Evolutionary conservation across 2,797 vertebrate species (phyloP).

Genomic region (Anguilla anguilla): DNA sequence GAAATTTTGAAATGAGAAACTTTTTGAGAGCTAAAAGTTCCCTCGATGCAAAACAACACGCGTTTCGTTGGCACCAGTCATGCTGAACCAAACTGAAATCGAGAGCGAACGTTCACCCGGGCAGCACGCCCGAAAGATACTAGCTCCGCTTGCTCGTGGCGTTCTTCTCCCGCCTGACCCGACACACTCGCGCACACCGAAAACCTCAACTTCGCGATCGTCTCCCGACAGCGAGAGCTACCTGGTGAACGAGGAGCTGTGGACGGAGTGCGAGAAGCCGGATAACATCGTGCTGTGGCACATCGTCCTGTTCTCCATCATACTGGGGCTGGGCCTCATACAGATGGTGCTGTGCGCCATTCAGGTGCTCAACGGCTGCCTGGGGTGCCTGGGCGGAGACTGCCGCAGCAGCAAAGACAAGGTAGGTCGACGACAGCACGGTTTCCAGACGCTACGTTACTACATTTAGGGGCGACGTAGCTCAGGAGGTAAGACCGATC

Average conservation of each 20-base stretch:
- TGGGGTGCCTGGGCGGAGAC: conserved; percentile 85
- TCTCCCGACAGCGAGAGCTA: conserved; percentile 53
- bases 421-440: conserved; percentile 44
- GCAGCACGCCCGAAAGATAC: neutral
- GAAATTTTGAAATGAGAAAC: neutral
- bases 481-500: too few relatives aligned
- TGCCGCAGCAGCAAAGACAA: conserved; percentile 75
- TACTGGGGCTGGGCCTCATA: conserved; percentile 71
- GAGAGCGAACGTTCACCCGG: neutral
- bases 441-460: too few relatives aligned
- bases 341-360: conserved; percentile 80
- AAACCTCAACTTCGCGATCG: neutral
- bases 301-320: conserved; percentile 76
- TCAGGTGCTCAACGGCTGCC: conserved; percentile 84
- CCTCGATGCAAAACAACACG: neutral
- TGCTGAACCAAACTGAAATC: neutral
- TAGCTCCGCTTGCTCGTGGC: neutral
- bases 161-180: neutral
- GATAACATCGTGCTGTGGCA: conserved; percentile 82
- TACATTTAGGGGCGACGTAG: too few relatives aligned
- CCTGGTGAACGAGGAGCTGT: conserved; percentile 61
- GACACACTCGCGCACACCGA: neutral
- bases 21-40: neutral
- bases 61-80: too few relatives aligned
- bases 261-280: conserved; percentile 70